Evolutionary conservation across 2,113 vertebrate species (phyloP), one percentile per base, ranked within the genome.

Genomic region (Cyprinodon tularosa): DNA sequence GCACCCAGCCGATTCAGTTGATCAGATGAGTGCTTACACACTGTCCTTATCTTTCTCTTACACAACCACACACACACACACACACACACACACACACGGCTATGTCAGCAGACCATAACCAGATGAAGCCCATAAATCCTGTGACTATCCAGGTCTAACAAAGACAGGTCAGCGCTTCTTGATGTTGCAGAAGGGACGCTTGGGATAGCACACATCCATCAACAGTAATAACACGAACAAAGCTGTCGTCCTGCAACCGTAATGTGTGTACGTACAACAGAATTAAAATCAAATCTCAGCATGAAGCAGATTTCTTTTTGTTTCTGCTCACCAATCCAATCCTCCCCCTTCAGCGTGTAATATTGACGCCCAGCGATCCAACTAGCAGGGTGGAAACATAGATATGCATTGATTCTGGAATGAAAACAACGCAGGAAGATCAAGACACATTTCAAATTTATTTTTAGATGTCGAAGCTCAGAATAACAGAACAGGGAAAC

Each of bases 191-290:
- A 85, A 77, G 50, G 86, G 88, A 92, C 71, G 71, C 77, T 84
- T 62, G 70, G 82, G 86, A 92, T 90, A 94, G 92, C 83, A 91
- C 70, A 84, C 90, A 91, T 91, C 80, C 57, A 88, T 93, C 90
- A 93, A 80, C 65, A 53, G 90, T 81, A 88, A 89, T 75, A 87
- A 87, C 81, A 71, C 71, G 79, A 72, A 81, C 79, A 67, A 72
- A 71, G 38, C 74, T 74, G 80, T 72, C 83, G 74, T 71, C 3
- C 64, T 66, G 82, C 81, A 77, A 70, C 66, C 84, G 73, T 63
- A 72, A 73, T 72, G 65, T 63, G 72, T 72, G 74, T 48, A n/a
- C n/a, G 36, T 64, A 66, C 2, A 15, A 38, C 67, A 68, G 50
- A 81, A 86, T 77, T 64, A 78, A 81, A 85, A 83, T 73, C 74